phyloP scores from a whole-genome alignment of 2,797 vertebrate species.

The Fratercula arctica region DNA sequence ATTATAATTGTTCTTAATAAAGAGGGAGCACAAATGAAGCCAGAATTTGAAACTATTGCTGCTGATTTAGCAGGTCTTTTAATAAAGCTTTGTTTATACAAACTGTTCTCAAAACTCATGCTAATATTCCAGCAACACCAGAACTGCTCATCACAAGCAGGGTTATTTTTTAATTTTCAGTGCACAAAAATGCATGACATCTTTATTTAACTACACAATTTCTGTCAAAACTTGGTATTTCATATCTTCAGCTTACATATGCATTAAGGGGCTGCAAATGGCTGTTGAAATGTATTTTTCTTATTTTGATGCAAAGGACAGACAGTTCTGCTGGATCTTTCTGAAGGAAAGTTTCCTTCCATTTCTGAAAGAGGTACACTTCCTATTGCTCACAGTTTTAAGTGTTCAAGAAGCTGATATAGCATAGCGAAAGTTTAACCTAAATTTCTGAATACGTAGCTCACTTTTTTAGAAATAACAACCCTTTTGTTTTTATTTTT shows the following conservation, averaged over 20 bases:
- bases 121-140: neutral
- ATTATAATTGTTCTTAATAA: conserved; percentile 67
- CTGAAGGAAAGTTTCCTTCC: too few species aligned
- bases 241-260: neutral
- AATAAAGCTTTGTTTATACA: conserved; percentile 1
- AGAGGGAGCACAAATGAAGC: conserved; percentile 38
- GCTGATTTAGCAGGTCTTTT: conserved; percentile 4
- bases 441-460: neutral
- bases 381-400: neutral
- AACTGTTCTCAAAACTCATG: neutral
- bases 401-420: neutral
- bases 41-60: conserved; percentile 27
- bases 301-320: neutral
- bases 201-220: neutral
- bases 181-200: neutral
- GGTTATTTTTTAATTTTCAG: neutral
- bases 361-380: neutral
- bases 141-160: neutral
- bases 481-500: neutral
- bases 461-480: neutral
- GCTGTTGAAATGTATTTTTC: neutral
- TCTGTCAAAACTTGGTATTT: neutral
- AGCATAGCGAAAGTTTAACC: neutral
- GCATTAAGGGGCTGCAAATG: neutral
- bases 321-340: neutral